A percentile compares a stretch with the other conserved stretches of the same genome.
These are phyloP conservation scores for Pteruthius melanotis DNA, from an alignment of 2,113 vertebrate genomes.

Conservation along the genomic window DNA sequence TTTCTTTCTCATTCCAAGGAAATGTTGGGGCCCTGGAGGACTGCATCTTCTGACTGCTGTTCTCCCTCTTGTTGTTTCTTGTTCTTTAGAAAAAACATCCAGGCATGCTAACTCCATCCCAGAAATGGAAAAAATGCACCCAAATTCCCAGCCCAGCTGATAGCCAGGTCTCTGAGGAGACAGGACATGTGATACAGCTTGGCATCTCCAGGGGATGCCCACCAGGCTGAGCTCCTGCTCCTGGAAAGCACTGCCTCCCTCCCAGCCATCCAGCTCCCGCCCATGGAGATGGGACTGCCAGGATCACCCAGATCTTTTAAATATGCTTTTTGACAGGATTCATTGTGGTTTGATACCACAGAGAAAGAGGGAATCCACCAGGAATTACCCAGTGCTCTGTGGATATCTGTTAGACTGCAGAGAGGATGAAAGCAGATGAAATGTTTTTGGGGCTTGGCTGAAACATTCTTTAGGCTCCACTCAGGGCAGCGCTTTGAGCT, in stretches of 20 bases:
- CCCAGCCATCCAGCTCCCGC: not conserved
- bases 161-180: not conserved
- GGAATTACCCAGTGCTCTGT: not conserved
- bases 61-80: not conserved
- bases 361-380: not conserved
- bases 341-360: not conserved
- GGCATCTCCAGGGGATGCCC: not conserved
- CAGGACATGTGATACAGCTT: not conserved
- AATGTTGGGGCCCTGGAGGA: not conserved
- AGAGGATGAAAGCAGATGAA: not conserved
- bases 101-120: not conserved
- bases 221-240: not conserved
- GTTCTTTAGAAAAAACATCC: not conserved
- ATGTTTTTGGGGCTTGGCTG: not conserved
- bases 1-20: not conserved
- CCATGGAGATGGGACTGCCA: fast-evolving
- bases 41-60: not conserved
- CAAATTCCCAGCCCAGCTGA: not conserved
- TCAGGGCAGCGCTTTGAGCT: not conserved
- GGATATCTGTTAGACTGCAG: not conserved
- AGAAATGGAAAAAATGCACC: not conserved
- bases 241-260: not conserved
- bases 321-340: not conserved
- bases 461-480: not conserved
- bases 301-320: not conserved